phyloP scores from a whole-genome alignment of 2,888 invertebrate genomes.

The Lucinisca nassula region DNA sequence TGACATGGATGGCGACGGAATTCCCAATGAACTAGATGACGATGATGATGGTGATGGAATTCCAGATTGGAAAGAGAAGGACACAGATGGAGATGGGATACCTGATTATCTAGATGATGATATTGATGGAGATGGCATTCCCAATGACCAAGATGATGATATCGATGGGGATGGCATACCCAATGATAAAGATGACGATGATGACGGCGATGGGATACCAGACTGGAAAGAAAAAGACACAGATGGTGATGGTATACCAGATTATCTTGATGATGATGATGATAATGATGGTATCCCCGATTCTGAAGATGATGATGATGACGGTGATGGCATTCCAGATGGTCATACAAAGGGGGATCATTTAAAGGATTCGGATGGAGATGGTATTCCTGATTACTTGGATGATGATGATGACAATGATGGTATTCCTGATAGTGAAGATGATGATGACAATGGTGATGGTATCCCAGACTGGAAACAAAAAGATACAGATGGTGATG shows the following conservation, averaged over 20 bases:
- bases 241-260: constrained; percentile 81
- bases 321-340: constrained; percentile 80
- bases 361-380: constrained; percentile 78
- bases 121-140: constrained; percentile 83
- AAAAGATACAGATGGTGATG: constrained; percentile 81
- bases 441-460: constrained; percentile 80
- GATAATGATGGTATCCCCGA: constrained; percentile 82
- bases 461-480: constrained; percentile 82
- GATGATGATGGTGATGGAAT: constrained; percentile 80
- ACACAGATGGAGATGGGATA: constrained; percentile 83
- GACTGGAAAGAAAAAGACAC: constrained; percentile 75
- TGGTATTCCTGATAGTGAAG: constrained; percentile 81
- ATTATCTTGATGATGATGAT: constrained; percentile 75
- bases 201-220: constrained; percentile 83
- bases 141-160: constrained; percentile 74
- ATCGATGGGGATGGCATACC: constrained; percentile 82
- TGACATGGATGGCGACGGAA: constrained; percentile 82
- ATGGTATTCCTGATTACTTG: constrained; percentile 79
- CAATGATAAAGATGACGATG: constrained; percentile 79
- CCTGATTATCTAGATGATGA: constrained; percentile 80
- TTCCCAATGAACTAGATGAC: constrained; percentile 75
- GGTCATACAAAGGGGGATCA: constrained; percentile 79
- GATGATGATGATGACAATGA: constrained; percentile 77
- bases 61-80: constrained; percentile 72
- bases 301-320: constrained; percentile 72